Conservation (phyloP, 1,140 invertebrate genomes). For the Drosophila athabasca region DNA sequence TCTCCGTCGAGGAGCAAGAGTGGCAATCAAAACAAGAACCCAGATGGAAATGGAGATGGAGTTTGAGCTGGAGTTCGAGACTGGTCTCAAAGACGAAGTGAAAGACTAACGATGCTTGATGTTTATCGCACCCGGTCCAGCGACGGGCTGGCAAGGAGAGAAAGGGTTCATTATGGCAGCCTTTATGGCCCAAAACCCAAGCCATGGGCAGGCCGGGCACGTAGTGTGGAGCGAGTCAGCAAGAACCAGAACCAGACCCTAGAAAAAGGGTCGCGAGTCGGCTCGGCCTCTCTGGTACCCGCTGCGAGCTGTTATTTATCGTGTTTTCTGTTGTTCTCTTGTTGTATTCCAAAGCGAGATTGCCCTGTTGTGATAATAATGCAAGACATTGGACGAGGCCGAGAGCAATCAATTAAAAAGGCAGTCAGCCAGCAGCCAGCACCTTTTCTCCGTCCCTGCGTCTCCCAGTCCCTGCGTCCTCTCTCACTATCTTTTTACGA, state of each 20-base stretch:
- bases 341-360: slow-evolving; percentile 52
- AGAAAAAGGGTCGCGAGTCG: slow-evolving; percentile 34
- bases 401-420: slow-evolving; percentile 80
- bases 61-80: slow-evolving; percentile 29
- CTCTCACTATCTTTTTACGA: neutral
- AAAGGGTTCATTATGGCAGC: slow-evolving; percentile 72
- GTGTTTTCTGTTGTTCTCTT: slow-evolving; percentile 44
- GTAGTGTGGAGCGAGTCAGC: slow-evolving; percentile 24
- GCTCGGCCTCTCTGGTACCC: slow-evolving; percentile 29
- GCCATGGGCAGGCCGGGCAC: slow-evolving; percentile 62
- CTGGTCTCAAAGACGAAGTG: slow-evolving; percentile 31
- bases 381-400: slow-evolving; percentile 59
- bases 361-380: slow-evolving; percentile 78
- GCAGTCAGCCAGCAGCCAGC: slow-evolving; percentile 69
- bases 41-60: slow-evolving; percentile 31
- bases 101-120: slow-evolving; percentile 74
- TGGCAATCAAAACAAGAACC: slow-evolving; percentile 62
- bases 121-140: slow-evolving; percentile 58
- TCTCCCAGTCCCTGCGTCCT: neutral
- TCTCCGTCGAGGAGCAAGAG: slow-evolving; percentile 10
- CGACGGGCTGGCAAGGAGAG: slow-evolving; percentile 43
- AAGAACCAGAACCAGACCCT: slow-evolving; percentile 21
- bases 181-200: slow-evolving; percentile 62
- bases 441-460: slow-evolving; percentile 28
- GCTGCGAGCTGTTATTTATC: slow-evolving; percentile 73